Base-by-base conservation (phyloP, 1,140 invertebrate genomes). In the Glossosoma conforme region DNA sequence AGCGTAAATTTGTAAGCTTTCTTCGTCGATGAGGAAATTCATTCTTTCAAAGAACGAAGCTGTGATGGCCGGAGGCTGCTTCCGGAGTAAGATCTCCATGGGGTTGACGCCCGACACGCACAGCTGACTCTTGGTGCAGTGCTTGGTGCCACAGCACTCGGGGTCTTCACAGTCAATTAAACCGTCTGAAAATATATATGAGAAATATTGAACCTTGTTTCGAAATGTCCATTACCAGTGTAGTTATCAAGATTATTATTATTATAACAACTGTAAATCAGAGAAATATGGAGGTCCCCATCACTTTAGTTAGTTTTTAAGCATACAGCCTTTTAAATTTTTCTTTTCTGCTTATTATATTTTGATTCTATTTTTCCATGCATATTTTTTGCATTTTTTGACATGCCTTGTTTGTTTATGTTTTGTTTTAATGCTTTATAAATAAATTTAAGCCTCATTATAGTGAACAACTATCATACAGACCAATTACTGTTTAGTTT, bases 41-140 rank as follows among this genome's bases (percentile, higher is more conserved):
- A 97, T 96, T 63, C 93, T 84, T 68, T 98, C 93, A 68, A 96
- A 98, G 78, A 98, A 98, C 0, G 93, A 96, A 1, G 94, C 93
- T 0, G 93, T 96, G 52, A 95, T 91, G 13, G 93, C 89, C 1
- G 93, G 93, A 1, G 93, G 91, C 64, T 97, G 93, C 72, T 96
- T 96, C 35, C 93, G 73, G 4, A 97, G 74, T 1, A 98, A 77
- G 44, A 97, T 93, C 66, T 95, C 93, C 46, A 93, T 91, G 1
- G 94, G 94, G 63, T 96, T 93, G 2, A 90, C 89, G 1, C 92
- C 87, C 0, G 89, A 89, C 1, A 93, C 85, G 68, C 94, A 98
- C 15, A 94, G 82, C 59, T 91, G 84, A 62, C 87, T 91, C 35
- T 81, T 84, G 54, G 84, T 81, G 69, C 96, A 99, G 2, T 82